phyloP scores from a whole-genome alignment of 2,113 vertebrate species.

The Elephas maximus region DNA sequence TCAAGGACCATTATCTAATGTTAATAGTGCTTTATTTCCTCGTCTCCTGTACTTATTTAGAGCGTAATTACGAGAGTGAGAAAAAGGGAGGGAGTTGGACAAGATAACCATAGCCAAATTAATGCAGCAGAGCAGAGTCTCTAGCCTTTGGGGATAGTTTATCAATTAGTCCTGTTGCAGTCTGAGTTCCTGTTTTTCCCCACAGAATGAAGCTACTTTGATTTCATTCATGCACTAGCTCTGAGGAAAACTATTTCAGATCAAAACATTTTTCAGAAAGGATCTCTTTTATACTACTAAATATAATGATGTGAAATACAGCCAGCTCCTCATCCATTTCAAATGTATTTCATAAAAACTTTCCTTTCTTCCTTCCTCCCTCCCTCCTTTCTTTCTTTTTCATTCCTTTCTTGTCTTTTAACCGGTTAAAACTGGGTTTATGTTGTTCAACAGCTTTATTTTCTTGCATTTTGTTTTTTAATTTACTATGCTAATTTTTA shows the following conservation, averaged over 20 bases:
- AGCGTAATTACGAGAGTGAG: conserved; percentile 70
- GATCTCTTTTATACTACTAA: neutral
- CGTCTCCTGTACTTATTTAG: conserved; percentile 79
- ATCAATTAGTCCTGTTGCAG: conserved; percentile 59
- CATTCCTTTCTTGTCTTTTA: neutral
- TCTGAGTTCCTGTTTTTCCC: conserved; percentile 25
- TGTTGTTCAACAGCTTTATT: neutral
- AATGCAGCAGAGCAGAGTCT: neutral
- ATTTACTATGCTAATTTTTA: neutral
- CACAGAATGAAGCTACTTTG: conserved; percentile 55
- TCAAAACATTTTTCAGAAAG: conserved; percentile 46
- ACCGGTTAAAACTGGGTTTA: neutral
- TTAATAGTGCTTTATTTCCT: conserved; percentile 78
- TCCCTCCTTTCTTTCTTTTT: neutral
- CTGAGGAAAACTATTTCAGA: conserved; percentile 50
- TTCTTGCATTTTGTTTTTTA: neutral
- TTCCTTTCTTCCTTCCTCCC: neutral
- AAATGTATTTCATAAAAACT: neutral
- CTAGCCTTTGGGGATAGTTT: conserved; percentile 57
- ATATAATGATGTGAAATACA: neutral
- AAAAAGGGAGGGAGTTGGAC: conserved; percentile 12
- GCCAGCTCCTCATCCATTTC: neutral
- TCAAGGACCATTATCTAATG: conserved; percentile 78
- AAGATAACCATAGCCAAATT: conserved; percentile 69
- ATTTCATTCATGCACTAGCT: conserved; percentile 36